A percentile compares a stretch with the other conserved stretches of the same genome.
phyloP scores from a whole-genome alignment of 2,113 vertebrate species.

The Mastomys natalensis region DNA sequence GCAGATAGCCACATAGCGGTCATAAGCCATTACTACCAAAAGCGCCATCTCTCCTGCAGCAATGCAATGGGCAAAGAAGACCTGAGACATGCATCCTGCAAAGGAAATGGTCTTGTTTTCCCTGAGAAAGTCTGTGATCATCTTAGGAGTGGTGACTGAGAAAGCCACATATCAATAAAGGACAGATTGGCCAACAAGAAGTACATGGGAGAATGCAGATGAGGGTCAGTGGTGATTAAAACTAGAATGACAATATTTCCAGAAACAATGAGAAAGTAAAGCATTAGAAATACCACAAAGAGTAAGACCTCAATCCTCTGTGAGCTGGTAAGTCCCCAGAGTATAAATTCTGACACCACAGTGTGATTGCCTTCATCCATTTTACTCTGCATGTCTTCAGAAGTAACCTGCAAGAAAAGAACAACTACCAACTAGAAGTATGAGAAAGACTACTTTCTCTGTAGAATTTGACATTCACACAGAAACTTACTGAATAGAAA shows the following conservation, averaged over 20 bases:
- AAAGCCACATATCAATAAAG: slow-evolving; percentile 68
- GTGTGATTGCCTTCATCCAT: slow-evolving; percentile 73
- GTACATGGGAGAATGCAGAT: slow-evolving; percentile 72
- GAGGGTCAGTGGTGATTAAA: slow-evolving; percentile 28
- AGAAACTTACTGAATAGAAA: neutral
- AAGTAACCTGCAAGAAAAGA: neutral
- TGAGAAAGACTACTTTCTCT: neutral
- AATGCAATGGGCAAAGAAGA: slow-evolving; percentile 66
- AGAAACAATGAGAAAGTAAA: slow-evolving; percentile 71
- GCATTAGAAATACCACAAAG: slow-evolving; percentile 53
- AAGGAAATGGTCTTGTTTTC: slow-evolving; percentile 69
- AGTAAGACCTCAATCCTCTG: slow-evolving; percentile 23
- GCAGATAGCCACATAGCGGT: slow-evolving; percentile 81
- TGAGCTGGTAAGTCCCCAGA: slow-evolving; percentile 64
- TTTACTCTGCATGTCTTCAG: neutral
- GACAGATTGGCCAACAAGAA: slow-evolving; percentile 72
- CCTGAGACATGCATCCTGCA: slow-evolving; percentile 68
- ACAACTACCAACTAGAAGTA: neutral
- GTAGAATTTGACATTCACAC: neutral
- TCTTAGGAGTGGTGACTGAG: slow-evolving; percentile 64
- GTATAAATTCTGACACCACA: slow-evolving; percentile 69
- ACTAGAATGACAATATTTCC: slow-evolving; percentile 70
- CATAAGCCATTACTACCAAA: slow-evolving; percentile 80
- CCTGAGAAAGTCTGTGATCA: slow-evolving; percentile 61
- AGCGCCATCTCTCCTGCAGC: slow-evolving; percentile 73